A percentile compares a stretch with the other conserved stretches of the same genome.
phyloP scores from a whole-genome alignment of 2,888 invertebrate genomes.

The Tenthredo notha region DNA sequence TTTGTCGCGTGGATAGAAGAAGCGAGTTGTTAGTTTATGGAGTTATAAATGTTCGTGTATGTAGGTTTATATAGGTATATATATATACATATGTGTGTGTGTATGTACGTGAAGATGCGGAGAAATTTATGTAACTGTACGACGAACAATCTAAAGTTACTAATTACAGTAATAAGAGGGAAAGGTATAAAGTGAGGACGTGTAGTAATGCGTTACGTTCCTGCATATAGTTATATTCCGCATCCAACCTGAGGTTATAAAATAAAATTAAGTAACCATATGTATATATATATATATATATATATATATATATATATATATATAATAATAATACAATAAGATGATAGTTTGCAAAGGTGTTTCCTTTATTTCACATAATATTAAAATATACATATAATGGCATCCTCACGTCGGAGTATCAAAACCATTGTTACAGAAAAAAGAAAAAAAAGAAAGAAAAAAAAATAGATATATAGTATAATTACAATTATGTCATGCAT shows the following conservation, averaged over 20 bases:
- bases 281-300: too few species aligned
- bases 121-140: slow-evolving; percentile 38
- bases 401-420: slow-evolving; percentile 73
- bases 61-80: background rate
- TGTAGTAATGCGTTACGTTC: slow-evolving; percentile 18
- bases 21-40: background rate
- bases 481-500: slow-evolving; percentile 63
- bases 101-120: background rate
- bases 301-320: too few species aligned
- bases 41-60: background rate
- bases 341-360: slow-evolving; percentile 67
- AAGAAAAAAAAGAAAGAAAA: too few species aligned
- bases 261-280: slow-evolving; percentile 8
- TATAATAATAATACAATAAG: slow-evolving; percentile 44
- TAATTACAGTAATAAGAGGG: slow-evolving; percentile 46
- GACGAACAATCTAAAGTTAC: slow-evolving; percentile 30
- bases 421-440: slow-evolving; percentile 69
- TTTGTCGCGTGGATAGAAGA: background rate
- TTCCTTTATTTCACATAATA: slow-evolving; percentile 69
- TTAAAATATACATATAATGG: slow-evolving; percentile 75
- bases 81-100: background rate
- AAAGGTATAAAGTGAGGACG: slow-evolving; percentile 34
- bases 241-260: slow-evolving; percentile 1
- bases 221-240: background rate
- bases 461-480: too few species aligned